Conservation (phyloP, 2,797 vertebrate genomes). For the Sebastes nivosus region DNA sequence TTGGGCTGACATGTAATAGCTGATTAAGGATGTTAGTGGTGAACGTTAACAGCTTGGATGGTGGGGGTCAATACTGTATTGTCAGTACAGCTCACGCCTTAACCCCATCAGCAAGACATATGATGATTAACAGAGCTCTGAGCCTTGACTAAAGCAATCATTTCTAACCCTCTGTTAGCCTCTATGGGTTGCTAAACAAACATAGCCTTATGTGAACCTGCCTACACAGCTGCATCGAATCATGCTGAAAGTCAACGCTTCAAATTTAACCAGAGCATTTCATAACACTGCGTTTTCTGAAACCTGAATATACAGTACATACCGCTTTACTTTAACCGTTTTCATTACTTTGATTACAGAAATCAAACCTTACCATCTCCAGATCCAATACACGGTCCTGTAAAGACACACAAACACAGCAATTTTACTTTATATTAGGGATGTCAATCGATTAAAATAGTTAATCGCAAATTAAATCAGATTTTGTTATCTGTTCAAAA, state of each 20-base stretch:
- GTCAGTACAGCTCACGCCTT: constrained; percentile 43
- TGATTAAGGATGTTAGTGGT: constrained; percentile 58
- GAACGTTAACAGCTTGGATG: constrained; percentile 25
- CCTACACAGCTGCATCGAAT: not conserved
- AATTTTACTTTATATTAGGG: constrained; percentile 11
- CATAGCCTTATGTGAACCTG: constrained; percentile 20
- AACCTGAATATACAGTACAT: not conserved
- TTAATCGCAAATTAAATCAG: too few relatives aligned
- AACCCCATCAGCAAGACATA: constrained; percentile 54
- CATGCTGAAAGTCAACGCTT: not conserved
- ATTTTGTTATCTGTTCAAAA: too few relatives aligned
- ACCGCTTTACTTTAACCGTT: not conserved
- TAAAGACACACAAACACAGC: constrained; percentile 73
- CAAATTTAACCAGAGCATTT: not conserved
- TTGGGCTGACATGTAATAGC: constrained; percentile 40
- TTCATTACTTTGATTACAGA: not conserved
- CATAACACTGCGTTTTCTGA: not conserved
- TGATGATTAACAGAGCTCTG: constrained; percentile 51
- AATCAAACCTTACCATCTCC: constrained; percentile 86
- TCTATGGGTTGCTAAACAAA: constrained; percentile 39
- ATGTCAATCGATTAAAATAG: too few relatives aligned
- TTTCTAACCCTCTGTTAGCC: constrained; percentile 22
- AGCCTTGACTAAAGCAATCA: constrained; percentile 55
- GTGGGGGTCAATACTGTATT: constrained; percentile 52
- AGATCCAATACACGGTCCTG: constrained; percentile 89